Evolutionary conservation across 1,140 invertebrate species (phyloP), one percentile per base, ranked within the genome.

Genomic region (Panulirus ornatus): DNA sequence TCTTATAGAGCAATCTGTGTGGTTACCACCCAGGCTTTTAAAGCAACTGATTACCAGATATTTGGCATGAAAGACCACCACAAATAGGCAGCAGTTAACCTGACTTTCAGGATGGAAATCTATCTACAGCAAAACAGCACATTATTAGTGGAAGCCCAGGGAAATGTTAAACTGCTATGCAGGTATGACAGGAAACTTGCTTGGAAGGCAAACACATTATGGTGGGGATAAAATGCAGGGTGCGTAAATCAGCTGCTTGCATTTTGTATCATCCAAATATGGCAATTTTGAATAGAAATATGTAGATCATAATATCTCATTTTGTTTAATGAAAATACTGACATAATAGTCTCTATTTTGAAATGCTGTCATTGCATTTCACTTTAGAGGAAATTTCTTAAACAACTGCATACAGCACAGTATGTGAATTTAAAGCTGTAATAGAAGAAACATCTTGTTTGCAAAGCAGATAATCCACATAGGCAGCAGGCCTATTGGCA

Each of bases 91-190:
- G 40, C 36, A 75, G 70, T 75, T 75, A 73, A 75, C 83, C 83
- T 85, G 83, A 75, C 83, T 73, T 51, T 58, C 78, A 81, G 78
- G 58, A 51, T 81, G 78, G 83, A 73, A 34, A 66, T 30, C 83
- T 85, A 75, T 51, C 63, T 73, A 85, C 70, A 85, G 83, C 83
- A 85, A 66, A 85, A 47, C 83, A 85, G 63, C 82, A 84, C 82
- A 84, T 73, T 71, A 16, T 84, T 27, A 71, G 83, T 85, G 83
- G 83, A 85, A 85, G 83, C 83, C 83, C 83, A 85, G 83, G 83
- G 83, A 85, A 85, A 47, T 73, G 70, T 85, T 75, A 71, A 71
- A 84, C 82, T 84, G 82, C 82, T 84, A 84, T 83, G 81, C 51
- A 63, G 22, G 58, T 38, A 51, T 44, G 66, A 84, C 16, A 42